phyloP scores from a whole-genome alignment of 1,140 invertebrate species.

The Drosophila navojoa region DNA sequence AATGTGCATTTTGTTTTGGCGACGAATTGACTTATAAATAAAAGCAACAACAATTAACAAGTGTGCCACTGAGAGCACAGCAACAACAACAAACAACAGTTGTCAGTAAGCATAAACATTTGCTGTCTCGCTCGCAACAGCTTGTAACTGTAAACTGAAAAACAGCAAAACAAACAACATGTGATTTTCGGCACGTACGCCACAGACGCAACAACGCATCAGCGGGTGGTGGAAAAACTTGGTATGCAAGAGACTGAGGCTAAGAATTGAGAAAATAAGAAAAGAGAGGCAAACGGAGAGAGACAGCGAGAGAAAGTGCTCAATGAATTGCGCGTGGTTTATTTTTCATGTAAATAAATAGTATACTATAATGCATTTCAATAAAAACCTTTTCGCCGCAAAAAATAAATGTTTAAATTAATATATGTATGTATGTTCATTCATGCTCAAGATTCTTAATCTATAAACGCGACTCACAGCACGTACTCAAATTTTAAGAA shows the following conservation, averaged over 20 bases:
- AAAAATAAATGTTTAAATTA: too few species aligned
- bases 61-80: background rate
- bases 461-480: slow-evolving; percentile 10
- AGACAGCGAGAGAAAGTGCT: background rate
- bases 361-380: background rate
- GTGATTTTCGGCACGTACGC: slow-evolving; percentile 80
- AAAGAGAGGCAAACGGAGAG: slow-evolving; percentile 3
- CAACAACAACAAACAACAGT: slow-evolving; percentile 11
- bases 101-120: slow-evolving; percentile 30
- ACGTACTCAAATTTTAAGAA: slow-evolving; percentile 16
- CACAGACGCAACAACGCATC: slow-evolving; percentile 35
- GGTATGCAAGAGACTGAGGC: slow-evolving; percentile 38
- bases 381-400: background rate
- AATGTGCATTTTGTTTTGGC: background rate
- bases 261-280: slow-evolving; percentile 22
- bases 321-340: slow-evolving; percentile 31
- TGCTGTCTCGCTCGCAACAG: slow-evolving; percentile 33
- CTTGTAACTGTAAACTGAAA: slow-evolving; percentile 50
- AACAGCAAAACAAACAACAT: slow-evolving; percentile 72
- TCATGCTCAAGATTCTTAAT: background rate
- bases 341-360: background rate
- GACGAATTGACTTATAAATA: background rate
- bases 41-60: background rate
- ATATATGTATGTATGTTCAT: background rate
- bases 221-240: slow-evolving; percentile 50